These are phyloP conservation scores for Psittacula echo DNA, from an alignment of 2,797 vertebrate species.

Conservation along the genomic window DNA sequence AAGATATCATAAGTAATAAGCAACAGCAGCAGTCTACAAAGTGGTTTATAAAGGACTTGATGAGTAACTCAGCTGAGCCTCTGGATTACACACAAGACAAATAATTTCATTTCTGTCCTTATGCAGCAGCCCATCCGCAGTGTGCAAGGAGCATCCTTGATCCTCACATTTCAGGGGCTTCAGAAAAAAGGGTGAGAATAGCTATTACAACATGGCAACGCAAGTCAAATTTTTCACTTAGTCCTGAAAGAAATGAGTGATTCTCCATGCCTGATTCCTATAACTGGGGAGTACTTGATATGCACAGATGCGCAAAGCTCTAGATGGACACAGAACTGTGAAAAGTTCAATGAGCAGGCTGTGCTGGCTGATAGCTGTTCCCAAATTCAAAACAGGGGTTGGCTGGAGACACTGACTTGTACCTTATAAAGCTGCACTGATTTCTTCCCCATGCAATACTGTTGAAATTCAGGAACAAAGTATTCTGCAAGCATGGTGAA, in stretches of 20 bases:
- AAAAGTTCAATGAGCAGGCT: neutral
- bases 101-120: neutral
- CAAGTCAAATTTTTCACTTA: neutral
- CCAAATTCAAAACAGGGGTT: neutral
- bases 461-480: neutral
- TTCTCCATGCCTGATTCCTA: neutral
- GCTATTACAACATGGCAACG: neutral
- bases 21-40: slow-evolving; percentile 25
- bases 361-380: neutral
- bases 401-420: neutral
- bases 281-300: neutral
- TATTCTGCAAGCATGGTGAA: neutral
- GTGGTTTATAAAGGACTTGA: slow-evolving; percentile 21
- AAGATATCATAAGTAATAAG: slow-evolving; percentile 8
- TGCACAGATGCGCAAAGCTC: neutral
- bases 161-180: neutral
- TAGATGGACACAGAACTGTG: neutral
- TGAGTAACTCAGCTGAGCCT: slow-evolving; percentile 22
- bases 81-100: neutral
- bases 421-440: neutral
- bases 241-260: neutral
- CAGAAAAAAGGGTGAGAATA: neutral
- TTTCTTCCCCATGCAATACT: neutral
- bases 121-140: neutral
- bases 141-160: neutral